phyloP scores from a whole-genome alignment of 2,888 invertebrate genomes.

The Dolichopus griseipennis region DNA sequence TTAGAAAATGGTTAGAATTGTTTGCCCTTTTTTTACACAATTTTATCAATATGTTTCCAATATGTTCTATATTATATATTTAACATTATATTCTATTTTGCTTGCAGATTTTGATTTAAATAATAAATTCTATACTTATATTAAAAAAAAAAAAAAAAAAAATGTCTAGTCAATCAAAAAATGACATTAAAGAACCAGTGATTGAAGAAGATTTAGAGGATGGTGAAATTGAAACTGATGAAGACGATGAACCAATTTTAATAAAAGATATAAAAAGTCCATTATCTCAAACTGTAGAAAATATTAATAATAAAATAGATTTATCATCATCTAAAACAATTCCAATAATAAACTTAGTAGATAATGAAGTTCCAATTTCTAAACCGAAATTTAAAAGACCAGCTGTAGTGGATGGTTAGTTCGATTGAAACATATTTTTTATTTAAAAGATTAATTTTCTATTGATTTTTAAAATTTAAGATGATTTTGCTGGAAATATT shows the following conservation, averaged over 20 bases:
- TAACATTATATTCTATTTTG: too few species aligned
- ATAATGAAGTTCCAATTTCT: neutral
- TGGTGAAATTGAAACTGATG: conserved; percentile 66
- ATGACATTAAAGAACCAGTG: neutral
- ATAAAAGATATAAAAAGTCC: neutral
- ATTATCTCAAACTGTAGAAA: neutral
- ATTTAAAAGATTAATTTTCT: conserved; percentile 6
- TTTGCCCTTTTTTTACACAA: too few species aligned
- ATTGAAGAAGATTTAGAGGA: conserved; percentile 67
- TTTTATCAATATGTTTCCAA: too few species aligned
- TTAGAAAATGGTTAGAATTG: too few species aligned
- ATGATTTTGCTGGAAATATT: conserved; percentile 71
- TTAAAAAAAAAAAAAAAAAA: too few species aligned
- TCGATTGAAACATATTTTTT: conserved; percentile 12
- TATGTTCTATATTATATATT: too few species aligned
- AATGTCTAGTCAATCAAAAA: too few species aligned
- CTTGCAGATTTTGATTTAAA: too few species aligned
- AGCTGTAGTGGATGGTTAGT: conserved; percentile 37
- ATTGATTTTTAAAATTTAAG: conserved; percentile 31
- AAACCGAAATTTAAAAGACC: conserved; percentile 13
- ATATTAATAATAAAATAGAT: neutral
- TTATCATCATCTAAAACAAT: neutral
- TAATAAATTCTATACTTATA: too few species aligned
- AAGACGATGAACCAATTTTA: conserved; percentile 30
- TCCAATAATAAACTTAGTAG: neutral